phyloP scores from a whole-genome alignment of 2,888 invertebrate genomes.

The Lochmaea crataegi region DNA sequence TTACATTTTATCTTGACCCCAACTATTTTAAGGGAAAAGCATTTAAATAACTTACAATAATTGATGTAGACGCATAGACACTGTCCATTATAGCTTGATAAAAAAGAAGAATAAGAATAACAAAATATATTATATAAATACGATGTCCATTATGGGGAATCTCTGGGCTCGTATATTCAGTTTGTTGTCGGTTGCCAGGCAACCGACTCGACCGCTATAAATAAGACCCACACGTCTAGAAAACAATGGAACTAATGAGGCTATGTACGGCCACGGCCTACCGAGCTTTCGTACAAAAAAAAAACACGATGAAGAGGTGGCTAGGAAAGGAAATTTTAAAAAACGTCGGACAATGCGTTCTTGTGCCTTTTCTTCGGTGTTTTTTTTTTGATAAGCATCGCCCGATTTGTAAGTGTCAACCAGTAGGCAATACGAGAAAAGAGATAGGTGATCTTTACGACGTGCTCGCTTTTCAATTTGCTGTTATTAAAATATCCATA shows the following conservation, averaged over 20 bases:
- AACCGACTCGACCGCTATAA: constrained; percentile 35
- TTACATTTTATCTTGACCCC: too few relatives aligned
- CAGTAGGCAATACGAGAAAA: constrained; percentile 11
- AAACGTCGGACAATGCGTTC: constrained; percentile 29
- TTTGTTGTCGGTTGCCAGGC: constrained; percentile 21
- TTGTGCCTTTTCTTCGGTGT: background rate
- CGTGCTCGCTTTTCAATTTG: constrained; percentile 20
- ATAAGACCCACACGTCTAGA: constrained; percentile 47
- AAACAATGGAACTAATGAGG: constrained; percentile 49
- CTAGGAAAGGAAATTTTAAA: constrained; percentile 39
- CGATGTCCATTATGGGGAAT: constrained; percentile 40
- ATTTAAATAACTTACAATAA: too few relatives aligned
- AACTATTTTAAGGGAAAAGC: too few relatives aligned
- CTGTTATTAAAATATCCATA: constrained; percentile 16
- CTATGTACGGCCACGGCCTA: constrained; percentile 22
- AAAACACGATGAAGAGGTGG: constrained; percentile 23
- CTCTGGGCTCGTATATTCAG: constrained; percentile 32
- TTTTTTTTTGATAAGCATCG: constrained; percentile 35
- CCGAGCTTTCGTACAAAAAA: constrained; percentile 35
- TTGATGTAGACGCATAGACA: too few relatives aligned
- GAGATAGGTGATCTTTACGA: constrained; percentile 32
- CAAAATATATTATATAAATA: too few relatives aligned
- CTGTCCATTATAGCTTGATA: too few relatives aligned
- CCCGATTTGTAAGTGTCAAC: constrained; percentile 40
- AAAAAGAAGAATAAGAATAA: too few relatives aligned